Conservation (phyloP, 2,888 invertebrate genomes). For the Heliconius sara region DNA sequence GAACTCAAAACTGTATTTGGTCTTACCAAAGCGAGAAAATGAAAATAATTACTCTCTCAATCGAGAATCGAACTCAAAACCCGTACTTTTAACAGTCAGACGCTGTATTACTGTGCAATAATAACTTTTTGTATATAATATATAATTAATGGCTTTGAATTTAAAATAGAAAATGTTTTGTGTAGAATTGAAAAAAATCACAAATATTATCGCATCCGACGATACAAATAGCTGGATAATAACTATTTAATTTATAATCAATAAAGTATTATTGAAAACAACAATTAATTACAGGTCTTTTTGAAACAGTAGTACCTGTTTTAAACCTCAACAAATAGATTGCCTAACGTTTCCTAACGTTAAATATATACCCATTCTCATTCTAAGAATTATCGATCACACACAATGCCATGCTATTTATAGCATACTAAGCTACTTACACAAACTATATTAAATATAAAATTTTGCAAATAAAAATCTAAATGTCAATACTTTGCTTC, state of each 20-base stretch:
- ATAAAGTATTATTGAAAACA: too few relatives aligned
- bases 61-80: background rate
- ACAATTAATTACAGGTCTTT: too few relatives aligned
- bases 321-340: conserved; percentile 32
- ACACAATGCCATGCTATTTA: background rate
- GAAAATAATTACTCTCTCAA: background rate
- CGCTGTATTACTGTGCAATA: too few relatives aligned
- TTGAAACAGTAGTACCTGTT: too few relatives aligned
- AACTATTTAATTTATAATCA: too few relatives aligned
- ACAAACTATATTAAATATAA: background rate
- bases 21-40: background rate
- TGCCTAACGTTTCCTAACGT: conserved; percentile 42
- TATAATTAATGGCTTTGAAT: too few relatives aligned
- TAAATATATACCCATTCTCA: conserved; percentile 37
- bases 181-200: background rate
- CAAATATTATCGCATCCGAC: too few relatives aligned
- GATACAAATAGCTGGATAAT: too few relatives aligned
- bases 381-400: conserved; percentile 35
- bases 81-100: too few relatives aligned
- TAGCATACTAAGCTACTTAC: background rate
- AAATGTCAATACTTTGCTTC: background rate
- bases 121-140: too few relatives aligned
- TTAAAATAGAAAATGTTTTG: background rate
- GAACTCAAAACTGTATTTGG: too few relatives aligned
- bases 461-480: background rate